phyloP scores from a whole-genome alignment of 1,140 invertebrate genomes.

The Pygmarrhopalites habei region DNA sequence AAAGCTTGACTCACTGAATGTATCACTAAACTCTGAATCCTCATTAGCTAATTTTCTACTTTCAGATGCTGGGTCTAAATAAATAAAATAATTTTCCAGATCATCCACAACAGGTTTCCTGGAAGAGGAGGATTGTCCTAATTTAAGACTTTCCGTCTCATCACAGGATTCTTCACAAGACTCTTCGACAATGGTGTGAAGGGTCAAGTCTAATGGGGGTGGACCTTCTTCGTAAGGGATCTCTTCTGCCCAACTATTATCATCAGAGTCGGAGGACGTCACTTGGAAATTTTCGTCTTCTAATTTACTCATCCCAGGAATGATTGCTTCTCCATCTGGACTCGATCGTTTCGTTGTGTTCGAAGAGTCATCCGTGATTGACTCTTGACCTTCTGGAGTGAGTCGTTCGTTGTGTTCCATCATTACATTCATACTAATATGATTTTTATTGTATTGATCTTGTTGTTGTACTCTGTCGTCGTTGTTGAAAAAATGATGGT shows the following conservation, averaged over 20 bases:
- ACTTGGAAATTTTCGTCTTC: conserved; percentile 17
- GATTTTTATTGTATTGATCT: neutral
- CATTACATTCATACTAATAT: neutral
- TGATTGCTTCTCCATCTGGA: conserved; percentile 3
- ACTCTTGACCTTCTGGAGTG: conserved; percentile 8
- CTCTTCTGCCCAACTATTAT: conserved; percentile 38
- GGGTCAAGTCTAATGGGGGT: conserved; percentile 60
- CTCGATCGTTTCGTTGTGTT: conserved; percentile 10
- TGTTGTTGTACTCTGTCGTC: neutral
- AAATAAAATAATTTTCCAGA: conserved; percentile 82
- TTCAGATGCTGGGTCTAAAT: conserved; percentile 38
- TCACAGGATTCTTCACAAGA: conserved; percentile 75
- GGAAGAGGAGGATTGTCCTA: neutral
- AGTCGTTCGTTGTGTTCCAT: conserved; percentile 7
- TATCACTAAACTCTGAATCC: conserved; percentile 51
- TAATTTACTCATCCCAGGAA: neutral
- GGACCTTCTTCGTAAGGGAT: conserved; percentile 34
- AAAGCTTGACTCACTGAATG: conserved; percentile 71
- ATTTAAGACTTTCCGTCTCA: conserved; percentile 53
- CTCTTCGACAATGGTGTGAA: conserved; percentile 89
- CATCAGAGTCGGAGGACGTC: conserved; percentile 18
- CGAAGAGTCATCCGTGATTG: neutral
- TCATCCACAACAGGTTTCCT: conserved; percentile 48
- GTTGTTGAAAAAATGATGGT: neutral
- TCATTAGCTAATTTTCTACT: conserved; percentile 43